These are phyloP conservation scores for Plodia interpunctella DNA, from an alignment of 1,140 invertebrate genomes.

Conservation along the genomic window DNA sequence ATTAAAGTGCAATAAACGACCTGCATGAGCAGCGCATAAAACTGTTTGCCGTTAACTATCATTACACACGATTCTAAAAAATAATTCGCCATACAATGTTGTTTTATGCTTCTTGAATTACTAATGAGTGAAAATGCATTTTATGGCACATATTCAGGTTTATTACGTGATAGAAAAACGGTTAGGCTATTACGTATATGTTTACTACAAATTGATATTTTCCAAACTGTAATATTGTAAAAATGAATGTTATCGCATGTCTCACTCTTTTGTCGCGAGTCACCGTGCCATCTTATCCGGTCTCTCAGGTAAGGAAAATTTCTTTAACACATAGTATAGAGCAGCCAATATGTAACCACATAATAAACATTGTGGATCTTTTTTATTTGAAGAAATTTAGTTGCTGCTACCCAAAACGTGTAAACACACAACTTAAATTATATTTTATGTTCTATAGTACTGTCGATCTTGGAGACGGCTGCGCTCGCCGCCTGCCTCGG, in stretches of 20 bases:
- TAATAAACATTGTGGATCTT: too few species aligned
- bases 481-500: constrained; percentile 32
- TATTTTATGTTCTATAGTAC: constrained; percentile 33
- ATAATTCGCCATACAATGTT: constrained; percentile 2
- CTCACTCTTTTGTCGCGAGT: too few species aligned
- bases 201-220: neutral
- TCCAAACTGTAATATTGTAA: too few species aligned
- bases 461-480: constrained; percentile 44
- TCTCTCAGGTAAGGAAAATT: too few species aligned
- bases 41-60: constrained; percentile 6
- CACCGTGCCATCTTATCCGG: too few species aligned
- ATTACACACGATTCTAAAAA: constrained; percentile 4
- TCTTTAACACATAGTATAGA: too few species aligned
- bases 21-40: constrained; percentile 15
- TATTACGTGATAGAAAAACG: neutral
- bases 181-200: neutral
- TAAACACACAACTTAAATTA: neutral
- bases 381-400: too few species aligned
- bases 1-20: constrained; percentile 57
- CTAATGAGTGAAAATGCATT: neutral
- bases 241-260: too few species aligned
- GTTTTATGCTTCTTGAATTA: constrained; percentile 5
- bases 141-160: neutral
- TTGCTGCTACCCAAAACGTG: too few species aligned
- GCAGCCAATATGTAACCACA: too few species aligned